phyloP scores from a whole-genome alignment of 35 echinoderm and acorn worm species.

The Lytechinus variegatus region DNA sequence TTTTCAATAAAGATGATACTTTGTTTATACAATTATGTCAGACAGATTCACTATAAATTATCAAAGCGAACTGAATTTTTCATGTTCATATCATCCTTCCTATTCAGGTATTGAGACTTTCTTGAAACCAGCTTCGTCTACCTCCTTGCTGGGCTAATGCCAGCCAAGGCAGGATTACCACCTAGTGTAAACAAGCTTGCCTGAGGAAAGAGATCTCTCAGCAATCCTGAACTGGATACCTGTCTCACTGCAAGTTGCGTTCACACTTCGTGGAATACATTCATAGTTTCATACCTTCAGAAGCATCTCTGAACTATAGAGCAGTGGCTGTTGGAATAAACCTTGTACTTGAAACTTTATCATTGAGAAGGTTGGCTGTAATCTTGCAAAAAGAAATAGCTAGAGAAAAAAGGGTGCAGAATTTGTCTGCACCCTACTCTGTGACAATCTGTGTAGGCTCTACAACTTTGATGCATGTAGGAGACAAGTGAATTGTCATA shows the following conservation, averaged over 20 bases:
- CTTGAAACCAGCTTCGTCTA: background rate
- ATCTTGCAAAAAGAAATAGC: background rate
- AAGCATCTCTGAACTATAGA: background rate
- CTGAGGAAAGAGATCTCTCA: background rate
- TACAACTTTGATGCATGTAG: background rate
- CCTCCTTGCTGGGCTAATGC: background rate
- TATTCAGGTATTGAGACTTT: conserved; percentile 1
- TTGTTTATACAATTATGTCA: too few relatives aligned
- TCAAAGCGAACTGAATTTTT: background rate
- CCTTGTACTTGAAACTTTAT: background rate
- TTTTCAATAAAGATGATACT: too few relatives aligned
- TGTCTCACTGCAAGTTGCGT: background rate
- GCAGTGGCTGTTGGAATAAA: background rate
- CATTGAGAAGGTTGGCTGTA: background rate
- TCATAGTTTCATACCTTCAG: background rate
- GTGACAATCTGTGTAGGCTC: background rate
- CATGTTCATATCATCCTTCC: background rate
- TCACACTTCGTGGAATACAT: background rate
- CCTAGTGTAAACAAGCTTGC: background rate
- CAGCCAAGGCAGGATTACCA: background rate
- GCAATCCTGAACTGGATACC: background rate
- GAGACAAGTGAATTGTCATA: background rate
- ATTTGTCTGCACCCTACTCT: background rate
- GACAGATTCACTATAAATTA: too few relatives aligned
- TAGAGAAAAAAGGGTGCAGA: background rate